These are phyloP conservation scores for Panthera tigris DNA, from an alignment of 2,113 vertebrate genomes.

Conservation along the genomic window DNA sequence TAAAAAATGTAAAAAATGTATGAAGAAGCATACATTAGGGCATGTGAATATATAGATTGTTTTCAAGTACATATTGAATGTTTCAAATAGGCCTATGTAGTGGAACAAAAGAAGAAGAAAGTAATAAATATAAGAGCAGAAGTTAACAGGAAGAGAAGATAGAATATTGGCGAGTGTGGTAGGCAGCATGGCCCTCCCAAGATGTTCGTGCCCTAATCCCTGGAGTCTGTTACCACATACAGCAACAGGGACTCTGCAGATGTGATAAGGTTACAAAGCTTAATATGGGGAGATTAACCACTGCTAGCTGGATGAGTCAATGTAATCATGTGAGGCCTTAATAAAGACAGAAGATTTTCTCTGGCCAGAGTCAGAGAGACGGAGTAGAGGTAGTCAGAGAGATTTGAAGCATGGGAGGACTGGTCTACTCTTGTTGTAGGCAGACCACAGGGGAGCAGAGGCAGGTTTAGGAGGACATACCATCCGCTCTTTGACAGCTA, in stretches of 20 bases:
- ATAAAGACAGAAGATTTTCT: neutral
- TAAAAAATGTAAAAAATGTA: neutral
- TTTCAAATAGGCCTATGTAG: neutral
- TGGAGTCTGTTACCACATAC: neutral
- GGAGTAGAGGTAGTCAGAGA: neutral
- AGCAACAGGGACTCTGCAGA: neutral
- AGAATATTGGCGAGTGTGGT: neutral
- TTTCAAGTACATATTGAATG: neutral
- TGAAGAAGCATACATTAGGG: neutral
- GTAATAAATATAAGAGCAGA: neutral
- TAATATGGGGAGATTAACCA: neutral
- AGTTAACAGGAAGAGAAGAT: neutral
- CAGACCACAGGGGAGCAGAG: no score
- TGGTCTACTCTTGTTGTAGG: accelerated
- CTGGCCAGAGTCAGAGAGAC: neutral
- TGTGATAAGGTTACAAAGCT: neutral
- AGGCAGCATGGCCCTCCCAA: neutral
- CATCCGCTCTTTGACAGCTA: neutral
- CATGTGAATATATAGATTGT: neutral
- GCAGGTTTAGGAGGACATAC: neutral
- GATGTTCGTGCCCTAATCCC: neutral
- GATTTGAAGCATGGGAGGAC: neutral
- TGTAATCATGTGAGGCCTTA: neutral
- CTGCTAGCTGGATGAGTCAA: neutral
- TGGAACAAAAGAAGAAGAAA: neutral